Percentiles rank a stretch among this genome's conserved stretches.
phyloP scores from a whole-genome alignment of 2,888 invertebrate genomes.

The Acleris literana region DNA sequence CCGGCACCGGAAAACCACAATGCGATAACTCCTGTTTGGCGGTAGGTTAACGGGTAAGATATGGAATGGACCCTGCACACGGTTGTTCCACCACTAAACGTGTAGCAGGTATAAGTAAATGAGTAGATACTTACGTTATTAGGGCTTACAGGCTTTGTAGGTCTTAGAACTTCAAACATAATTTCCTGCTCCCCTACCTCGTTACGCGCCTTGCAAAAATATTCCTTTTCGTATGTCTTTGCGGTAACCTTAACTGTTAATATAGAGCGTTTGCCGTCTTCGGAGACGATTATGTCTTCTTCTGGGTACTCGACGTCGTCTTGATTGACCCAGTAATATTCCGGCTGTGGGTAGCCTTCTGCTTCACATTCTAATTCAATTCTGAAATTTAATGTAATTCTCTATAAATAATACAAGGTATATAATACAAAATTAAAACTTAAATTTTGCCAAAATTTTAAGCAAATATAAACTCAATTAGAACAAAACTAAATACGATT shows the following conservation, averaged over 20 bases:
- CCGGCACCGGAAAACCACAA: too few relatives aligned
- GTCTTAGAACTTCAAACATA: constrained; percentile 51
- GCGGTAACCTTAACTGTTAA: constrained; percentile 53
- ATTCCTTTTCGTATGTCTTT: constrained; percentile 54
- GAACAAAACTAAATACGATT: too few relatives aligned
- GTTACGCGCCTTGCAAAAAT: constrained; percentile 62
- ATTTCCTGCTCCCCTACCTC: constrained; percentile 53
- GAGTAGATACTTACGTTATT: constrained; percentile 48
- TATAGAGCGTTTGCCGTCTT: constrained; percentile 51
- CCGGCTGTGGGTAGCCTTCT: constrained; percentile 58
- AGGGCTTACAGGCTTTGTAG: constrained; percentile 56
- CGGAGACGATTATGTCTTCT: constrained; percentile 51
- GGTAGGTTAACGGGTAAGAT: too few relatives aligned
- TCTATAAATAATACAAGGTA: background rate
- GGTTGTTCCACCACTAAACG: too few relatives aligned
- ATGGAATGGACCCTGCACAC: too few relatives aligned
- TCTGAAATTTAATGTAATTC: too few relatives aligned
- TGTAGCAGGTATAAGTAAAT: too few relatives aligned
- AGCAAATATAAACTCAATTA: too few relatives aligned
- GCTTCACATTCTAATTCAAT: constrained; percentile 52
- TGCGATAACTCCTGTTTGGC: too few relatives aligned
- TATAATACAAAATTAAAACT: background rate
- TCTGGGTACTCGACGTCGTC: constrained; percentile 54
- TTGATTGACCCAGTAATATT: constrained; percentile 64
- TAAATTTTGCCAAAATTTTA: too few relatives aligned